Base-by-base conservation (phyloP, 2,113 vertebrate species). In the Phalacrocorax aristotelis region DNA sequence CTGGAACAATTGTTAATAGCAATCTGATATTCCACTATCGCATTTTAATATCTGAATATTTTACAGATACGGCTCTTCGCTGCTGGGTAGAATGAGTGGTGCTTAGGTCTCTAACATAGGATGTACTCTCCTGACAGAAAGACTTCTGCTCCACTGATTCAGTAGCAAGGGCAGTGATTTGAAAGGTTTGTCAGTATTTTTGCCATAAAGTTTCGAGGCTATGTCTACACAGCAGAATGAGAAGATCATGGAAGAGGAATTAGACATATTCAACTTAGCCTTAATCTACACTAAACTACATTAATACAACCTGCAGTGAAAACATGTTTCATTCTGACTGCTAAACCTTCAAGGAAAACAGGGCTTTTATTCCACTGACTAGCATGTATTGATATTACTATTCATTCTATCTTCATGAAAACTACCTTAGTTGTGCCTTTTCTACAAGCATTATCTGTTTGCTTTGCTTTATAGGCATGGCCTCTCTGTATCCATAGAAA, bases 401-500 rank as follows among this genome's bases (percentile, higher is more conserved):
- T 30, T 57, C 9, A 66, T 77, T 83, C 16, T 74, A 0, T 57
- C 36, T 66, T 83, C 17, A 48, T 44, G 58, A 61, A 86, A 83
- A 40, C 25, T 40, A 48, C 17, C 16, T 79, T 57, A 44, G 16
- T 27, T 62, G 18, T 58, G 36, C 18, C 44, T 91, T 69, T 91
- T 80, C 51, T 74, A 32, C n/a, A 87, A 8, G 12, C 15, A 27
- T 25, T 70, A 11, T 55, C 42, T 68, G 57, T 83, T 78, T 68
- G 42, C 62, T 85, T 88, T 62, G 5, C 61, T 75, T 85, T 79
- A 34, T 11, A 79, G 23, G 11, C 38, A 68, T 90, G 75, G 17
- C 38, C 0, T 3, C 48, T 60, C 22, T 32, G 22, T 92, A 92
- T 64, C 86, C 62, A 90, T 83, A 83, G 93, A 94, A 96, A 96